Conservation (phyloP, 2,888 invertebrate species). For the Panzeria rudis region DNA sequence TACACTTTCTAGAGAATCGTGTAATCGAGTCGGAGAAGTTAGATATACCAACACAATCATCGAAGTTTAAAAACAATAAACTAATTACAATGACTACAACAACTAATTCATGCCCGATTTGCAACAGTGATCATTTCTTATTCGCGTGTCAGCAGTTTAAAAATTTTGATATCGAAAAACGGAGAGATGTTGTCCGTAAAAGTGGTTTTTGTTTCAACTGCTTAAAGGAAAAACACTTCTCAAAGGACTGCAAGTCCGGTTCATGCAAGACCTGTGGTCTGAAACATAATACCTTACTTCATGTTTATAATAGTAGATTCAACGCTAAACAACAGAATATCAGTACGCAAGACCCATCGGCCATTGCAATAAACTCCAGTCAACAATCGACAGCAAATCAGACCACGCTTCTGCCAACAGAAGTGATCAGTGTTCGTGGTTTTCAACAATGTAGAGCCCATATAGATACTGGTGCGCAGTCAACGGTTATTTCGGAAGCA, state of each 20-base stretch:
- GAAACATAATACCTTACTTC: constrained; percentile 61
- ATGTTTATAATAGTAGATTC: background rate
- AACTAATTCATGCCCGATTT: constrained; percentile 36
- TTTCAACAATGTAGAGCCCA: background rate
- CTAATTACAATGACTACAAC: constrained; percentile 24
- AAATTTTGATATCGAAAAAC: background rate
- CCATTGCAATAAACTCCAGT: background rate
- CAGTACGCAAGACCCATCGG: background rate
- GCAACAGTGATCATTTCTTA: constrained; percentile 39
- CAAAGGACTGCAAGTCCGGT: constrained; percentile 45
- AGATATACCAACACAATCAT: background rate
- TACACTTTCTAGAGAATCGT: constrained; percentile 41
- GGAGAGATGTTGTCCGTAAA: constrained; percentile 27
- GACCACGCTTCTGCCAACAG: constrained; percentile 47
- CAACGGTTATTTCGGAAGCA: too few species aligned
- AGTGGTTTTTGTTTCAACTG: constrained; percentile 61
- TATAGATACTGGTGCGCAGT: too few species aligned
- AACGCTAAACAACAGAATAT: background rate
- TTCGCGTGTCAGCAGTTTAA: constrained; percentile 57
- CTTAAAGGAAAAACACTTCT: constrained; percentile 46
- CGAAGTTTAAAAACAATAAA: constrained; percentile 21
- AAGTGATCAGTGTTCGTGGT: constrained; percentile 31
- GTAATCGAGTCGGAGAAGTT: constrained; percentile 49
- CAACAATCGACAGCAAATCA: constrained; percentile 8
- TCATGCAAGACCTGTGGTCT: constrained; percentile 38